phyloP scores from a whole-genome alignment of 2,113 vertebrate species.

The Scortum barcoo region DNA sequence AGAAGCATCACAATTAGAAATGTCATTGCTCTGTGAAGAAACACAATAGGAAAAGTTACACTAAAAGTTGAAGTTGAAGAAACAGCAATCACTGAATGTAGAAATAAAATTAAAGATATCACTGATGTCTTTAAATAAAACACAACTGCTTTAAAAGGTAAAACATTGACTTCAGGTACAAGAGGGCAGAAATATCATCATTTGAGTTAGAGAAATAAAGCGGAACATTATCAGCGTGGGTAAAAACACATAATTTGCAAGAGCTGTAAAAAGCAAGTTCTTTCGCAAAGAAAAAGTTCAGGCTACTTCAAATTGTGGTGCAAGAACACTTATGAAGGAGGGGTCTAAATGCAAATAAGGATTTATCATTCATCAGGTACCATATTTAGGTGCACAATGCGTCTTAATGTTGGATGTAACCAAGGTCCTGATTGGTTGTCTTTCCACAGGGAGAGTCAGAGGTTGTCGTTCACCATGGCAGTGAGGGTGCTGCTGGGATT shows the following conservation, averaged over 20 bases:
- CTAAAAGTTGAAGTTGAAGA: neutral
- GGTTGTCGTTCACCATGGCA: conserved; percentile 96
- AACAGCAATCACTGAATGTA: neutral
- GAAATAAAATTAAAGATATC: neutral
- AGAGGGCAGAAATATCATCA: neutral
- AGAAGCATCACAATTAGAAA: neutral
- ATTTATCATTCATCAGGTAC: neutral
- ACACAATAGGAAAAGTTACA: neutral
- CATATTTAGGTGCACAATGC: no score
- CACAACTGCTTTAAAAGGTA: neutral
- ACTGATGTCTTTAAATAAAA: neutral
- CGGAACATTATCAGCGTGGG: neutral
- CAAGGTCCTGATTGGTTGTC: neutral
- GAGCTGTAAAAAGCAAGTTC: neutral
- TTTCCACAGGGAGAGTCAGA: conserved; percentile 89
- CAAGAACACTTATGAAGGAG: neutral
- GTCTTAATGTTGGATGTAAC: neutral
- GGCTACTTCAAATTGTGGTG: neutral
- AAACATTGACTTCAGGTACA: neutral
- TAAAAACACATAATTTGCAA: neutral
- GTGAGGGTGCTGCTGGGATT: conserved; percentile 95
- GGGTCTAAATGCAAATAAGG: neutral
- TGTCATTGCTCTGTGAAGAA: neutral
- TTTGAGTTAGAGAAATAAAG: neutral
- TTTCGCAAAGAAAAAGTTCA: neutral